These are phyloP conservation scores for Hozukius guyotensis DNA, from an alignment of 2,797 vertebrate species.

Conservation along the genomic window DNA sequence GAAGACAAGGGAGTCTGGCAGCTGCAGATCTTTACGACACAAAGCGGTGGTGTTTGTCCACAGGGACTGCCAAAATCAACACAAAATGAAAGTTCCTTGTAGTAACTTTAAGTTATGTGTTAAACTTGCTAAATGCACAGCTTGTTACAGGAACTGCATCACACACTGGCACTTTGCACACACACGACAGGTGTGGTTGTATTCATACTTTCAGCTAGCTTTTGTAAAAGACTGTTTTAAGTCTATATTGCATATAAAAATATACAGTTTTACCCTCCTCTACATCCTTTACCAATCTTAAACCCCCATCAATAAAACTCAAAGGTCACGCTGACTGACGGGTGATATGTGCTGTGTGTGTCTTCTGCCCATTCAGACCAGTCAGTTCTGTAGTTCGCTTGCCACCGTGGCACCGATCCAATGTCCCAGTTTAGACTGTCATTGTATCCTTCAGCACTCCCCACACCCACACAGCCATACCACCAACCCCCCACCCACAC, in stretches of 20 bases:
- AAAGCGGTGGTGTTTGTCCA: background rate
- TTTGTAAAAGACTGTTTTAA: background rate
- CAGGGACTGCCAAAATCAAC: background rate
- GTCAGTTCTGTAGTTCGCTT: slow-evolving; percentile 36
- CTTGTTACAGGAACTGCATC: background rate
- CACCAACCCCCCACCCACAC: background rate
- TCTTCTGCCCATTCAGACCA: slow-evolving; percentile 42
- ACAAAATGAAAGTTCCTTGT: background rate
- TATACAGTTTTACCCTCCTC: background rate
- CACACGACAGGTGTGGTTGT: background rate
- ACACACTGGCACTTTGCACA: background rate
- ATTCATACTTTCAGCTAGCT: background rate
- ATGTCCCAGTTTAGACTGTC: slow-evolving; percentile 74
- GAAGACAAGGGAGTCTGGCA: background rate
- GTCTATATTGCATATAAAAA: background rate
- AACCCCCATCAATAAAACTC: background rate
- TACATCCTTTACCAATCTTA: background rate
- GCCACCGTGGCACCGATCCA: slow-evolving; percentile 49
- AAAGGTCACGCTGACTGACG: slow-evolving; percentile 42
- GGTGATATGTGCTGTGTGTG: slow-evolving; percentile 36
- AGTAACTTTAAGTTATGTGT: background rate
- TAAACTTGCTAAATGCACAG: background rate
- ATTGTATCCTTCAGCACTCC: slow-evolving; percentile 49
- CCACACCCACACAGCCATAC: background rate
- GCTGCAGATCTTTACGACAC: background rate